Conservation (phyloP, 2,888 invertebrate genomes). For the Caenorhabditis parvicauda region DNA sequence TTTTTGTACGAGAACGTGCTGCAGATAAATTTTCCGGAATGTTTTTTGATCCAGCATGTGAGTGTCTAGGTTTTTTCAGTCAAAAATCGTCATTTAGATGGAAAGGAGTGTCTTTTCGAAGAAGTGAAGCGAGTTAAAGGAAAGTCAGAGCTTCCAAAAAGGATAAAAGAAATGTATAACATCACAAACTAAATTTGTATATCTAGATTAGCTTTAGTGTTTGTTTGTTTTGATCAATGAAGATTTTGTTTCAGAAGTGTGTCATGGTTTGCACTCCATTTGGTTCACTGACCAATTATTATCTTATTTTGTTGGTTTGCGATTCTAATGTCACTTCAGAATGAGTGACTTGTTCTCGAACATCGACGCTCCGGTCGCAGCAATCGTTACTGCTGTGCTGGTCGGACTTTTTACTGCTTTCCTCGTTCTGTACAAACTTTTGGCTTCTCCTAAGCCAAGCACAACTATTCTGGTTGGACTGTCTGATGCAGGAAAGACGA, state of each 20-base stretch:
- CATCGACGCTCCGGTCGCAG: too few species aligned
- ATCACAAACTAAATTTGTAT: conserved; percentile 30
- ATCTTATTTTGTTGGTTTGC: not conserved
- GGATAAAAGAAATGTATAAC: conserved; percentile 50
- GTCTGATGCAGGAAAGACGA: conserved; percentile 86
- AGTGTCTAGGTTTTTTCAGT: conserved; percentile 8
- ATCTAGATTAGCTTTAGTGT: conserved; percentile 16
- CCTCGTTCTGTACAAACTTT: conserved; percentile 10
- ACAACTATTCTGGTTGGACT: conserved; percentile 78
- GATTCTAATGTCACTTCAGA: too few species aligned
- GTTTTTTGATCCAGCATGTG: conserved; percentile 59
- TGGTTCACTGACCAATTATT: not conserved
- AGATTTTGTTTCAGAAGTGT: too few species aligned
- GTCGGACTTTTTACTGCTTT: conserved; percentile 24
- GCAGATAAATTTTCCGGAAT: conserved; percentile 55
- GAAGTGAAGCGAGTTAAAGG: conserved; percentile 79
- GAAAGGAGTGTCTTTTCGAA: conserved; percentile 71
- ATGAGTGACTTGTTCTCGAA: too few species aligned
- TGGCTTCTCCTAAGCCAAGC: conserved; percentile 25
- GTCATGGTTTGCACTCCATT: not conserved
- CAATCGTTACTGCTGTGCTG: conserved; percentile 18
- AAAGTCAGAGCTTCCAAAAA: conserved; percentile 50
- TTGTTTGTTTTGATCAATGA: conserved; percentile 13
- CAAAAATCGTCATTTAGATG: conserved; percentile 71
- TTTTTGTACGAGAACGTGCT: conserved; percentile 57